Evolutionary conservation across 37 sponge, comb jelly and placozoan genomes (phyloP).

Genomic region (Halisarca cf. caerulea): DNA sequence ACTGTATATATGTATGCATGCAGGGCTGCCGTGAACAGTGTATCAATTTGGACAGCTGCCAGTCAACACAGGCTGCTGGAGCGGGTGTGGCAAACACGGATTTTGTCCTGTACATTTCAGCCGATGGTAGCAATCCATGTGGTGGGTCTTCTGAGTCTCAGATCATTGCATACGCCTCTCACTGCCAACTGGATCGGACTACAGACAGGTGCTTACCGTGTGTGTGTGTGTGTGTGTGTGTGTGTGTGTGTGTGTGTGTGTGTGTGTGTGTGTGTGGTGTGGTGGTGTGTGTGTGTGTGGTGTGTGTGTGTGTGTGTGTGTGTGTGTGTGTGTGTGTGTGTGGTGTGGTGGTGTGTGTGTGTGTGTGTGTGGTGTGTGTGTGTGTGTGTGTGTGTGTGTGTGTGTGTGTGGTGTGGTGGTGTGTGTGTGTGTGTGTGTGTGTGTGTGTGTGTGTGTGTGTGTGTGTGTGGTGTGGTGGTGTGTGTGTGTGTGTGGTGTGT

Average conservation of each 20-base stretch:
- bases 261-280: slow-evolving; percentile 14
- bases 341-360: no score
- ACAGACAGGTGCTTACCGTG: slow-evolving; percentile 52
- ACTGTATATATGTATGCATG: no score
- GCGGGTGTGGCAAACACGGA: slow-evolving; percentile 73
- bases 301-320: slow-evolving; percentile 18
- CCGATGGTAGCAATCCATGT: slow-evolving; percentile 9
- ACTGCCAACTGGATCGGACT: slow-evolving; percentile 64
- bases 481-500: neutral
- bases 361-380: no score
- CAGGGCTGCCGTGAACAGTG: no score
- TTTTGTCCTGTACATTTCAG: slow-evolving; percentile 75
- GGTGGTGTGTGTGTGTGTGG: no score
- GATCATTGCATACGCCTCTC: slow-evolving; percentile 69
- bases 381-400: neutral
- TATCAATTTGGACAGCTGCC: no score
- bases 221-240: neutral
- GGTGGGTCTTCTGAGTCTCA: neutral
- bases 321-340: neutral
- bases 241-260: neutral
- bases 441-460: neutral
- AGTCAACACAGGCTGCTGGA: slow-evolving; percentile 33
- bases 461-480: neutral
- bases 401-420: neutral
- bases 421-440: slow-evolving; percentile 18